Evolutionary conservation across 1,140 invertebrate species (phyloP), one percentile per base, ranked within the genome.

Genomic region (Bombus ignitus): DNA sequence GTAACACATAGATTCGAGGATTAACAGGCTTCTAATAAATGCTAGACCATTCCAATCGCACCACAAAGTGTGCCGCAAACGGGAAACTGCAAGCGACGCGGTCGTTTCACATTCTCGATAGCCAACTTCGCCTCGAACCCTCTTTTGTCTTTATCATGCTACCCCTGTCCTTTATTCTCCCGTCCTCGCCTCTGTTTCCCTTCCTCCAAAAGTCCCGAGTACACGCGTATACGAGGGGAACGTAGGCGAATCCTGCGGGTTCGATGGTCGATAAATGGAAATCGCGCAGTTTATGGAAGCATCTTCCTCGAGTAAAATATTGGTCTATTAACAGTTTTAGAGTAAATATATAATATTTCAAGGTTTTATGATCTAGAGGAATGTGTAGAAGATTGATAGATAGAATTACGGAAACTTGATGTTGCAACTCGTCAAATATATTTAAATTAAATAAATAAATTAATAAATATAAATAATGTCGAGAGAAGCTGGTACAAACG

Each of bases 61-160:
- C 92, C 92, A 88, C 92, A 93, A 93, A 93, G 91, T 94, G 93
- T 73, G 90, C 91, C 91, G 80, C 91, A 94, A 94, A 93, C 88
- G 89, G 85, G 88, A 92, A 92, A 89, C 92, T 93, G 91, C 88
- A 83, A 91, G 81, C 86, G 90, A 93, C 92, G 92, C 5, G 92
- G 89, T 92, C 89, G 89, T 92, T 92, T 87, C 87, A 90, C 91
- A 84, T 82, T 53, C 91, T 87, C 90, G 85, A 93, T 92, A 88
- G 81, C 76, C 88, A 87, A 85, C 2, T 85, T 71, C 85, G 85
- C 44, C 25, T 59, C 74, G 28, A 75, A 53, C 59, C 25, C 81
- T 53, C 72, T 66, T 82, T 82, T 82, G 71, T 76, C 72, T 65
- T 75, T 59, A 47, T 76, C 72, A 44, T 25, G 53, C 81, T 68